Base-by-base conservation (phyloP, 2,113 vertebrate species). In the Zapornia atra region DNA sequence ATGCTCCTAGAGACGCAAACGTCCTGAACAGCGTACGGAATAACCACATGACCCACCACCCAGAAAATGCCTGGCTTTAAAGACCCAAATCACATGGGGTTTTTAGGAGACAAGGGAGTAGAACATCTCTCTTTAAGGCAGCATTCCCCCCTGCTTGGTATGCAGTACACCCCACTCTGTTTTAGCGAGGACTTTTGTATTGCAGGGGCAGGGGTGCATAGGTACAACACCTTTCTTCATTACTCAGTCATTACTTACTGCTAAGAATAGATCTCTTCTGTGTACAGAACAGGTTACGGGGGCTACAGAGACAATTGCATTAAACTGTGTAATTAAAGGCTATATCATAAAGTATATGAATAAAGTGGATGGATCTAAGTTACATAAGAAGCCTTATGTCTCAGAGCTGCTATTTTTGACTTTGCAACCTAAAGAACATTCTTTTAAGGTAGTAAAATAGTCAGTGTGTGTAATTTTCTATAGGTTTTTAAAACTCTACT, bases 361-460 rank as follows among this genome's bases (percentile, higher is more conserved):
- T 92, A 71, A 78, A 75, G 61, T 11, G 40, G 78, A 71, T 86
- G 44, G 40, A 68, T 84, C 70, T 76, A 36, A 83, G 53, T 90
- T 91, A 70, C 1, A 0, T 93, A 95, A 96, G 82, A 76, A 94
- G 20, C 88, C 59, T 70, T 90, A 46, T 90, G 88, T 90, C 63
- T 95, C 85, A 65, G 29, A 83, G 86, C 8, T 78, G 33, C 91
- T 95, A 90, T 93, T 96, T 94, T 90, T 92, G 68, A 56, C 59
- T 92, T 77, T 71, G 59, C 68, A 85, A 73, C 50, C 34, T 54
- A 80, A 51, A 94, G 82, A 88, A 73, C 28, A 5, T 80, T 93
- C 50, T 83, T 94, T 86, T 70, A 70, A 73, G 46, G n/a, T 56
- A 94, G 86, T 65, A 92, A 86, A 82, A 90, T n/a, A 86, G 38